Evolutionary conservation across 2,888 invertebrate genomes (phyloP).

Genomic region (Eubasilissa splendida): DNA sequence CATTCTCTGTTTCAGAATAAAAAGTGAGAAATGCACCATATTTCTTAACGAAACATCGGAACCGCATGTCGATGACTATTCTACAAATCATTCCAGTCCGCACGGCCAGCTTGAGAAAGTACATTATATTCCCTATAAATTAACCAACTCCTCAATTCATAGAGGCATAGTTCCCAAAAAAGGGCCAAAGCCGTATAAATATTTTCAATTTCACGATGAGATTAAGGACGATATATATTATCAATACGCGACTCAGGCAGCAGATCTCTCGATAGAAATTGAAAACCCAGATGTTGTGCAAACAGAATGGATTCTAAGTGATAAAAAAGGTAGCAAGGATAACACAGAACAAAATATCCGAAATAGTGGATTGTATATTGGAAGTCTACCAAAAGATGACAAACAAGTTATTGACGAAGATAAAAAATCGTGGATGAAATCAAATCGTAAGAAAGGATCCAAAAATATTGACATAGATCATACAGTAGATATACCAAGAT

Average conservation of each 20-base stretch:
- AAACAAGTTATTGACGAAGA: constrained; percentile 16
- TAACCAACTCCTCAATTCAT: constrained; percentile 41
- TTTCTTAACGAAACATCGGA: constrained; percentile 55
- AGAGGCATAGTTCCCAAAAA: constrained; percentile 52
- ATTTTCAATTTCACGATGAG: constrained; percentile 30
- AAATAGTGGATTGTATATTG: constrained; percentile 16
- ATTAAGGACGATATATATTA: constrained; percentile 63
- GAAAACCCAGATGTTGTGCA: constrained; percentile 47
- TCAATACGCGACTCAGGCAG: constrained; percentile 32
- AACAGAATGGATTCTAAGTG: constrained; percentile 56
- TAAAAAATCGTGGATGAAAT: constrained; percentile 34
- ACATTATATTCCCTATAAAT: constrained; percentile 41
- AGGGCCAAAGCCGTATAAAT: constrained; percentile 46
- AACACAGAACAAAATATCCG: constrained; percentile 19
- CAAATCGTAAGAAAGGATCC: constrained; percentile 11
- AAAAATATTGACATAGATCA: constrained; percentile 6
- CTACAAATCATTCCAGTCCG: constrained; percentile 62
- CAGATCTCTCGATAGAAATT: constrained; percentile 35
- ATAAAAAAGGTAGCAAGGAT: constrained; percentile 62
- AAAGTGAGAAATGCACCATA: constrained; percentile 56
- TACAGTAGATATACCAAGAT: constrained; percentile 75
- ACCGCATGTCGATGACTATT: constrained; percentile 8
- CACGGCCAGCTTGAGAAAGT: constrained; percentile 45
- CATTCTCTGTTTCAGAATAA: constrained; percentile 44
- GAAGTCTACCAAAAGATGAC: constrained; percentile 22